phyloP scores from a whole-genome alignment of 2,888 invertebrate genomes.

The Stegophylla sp. region DNA sequence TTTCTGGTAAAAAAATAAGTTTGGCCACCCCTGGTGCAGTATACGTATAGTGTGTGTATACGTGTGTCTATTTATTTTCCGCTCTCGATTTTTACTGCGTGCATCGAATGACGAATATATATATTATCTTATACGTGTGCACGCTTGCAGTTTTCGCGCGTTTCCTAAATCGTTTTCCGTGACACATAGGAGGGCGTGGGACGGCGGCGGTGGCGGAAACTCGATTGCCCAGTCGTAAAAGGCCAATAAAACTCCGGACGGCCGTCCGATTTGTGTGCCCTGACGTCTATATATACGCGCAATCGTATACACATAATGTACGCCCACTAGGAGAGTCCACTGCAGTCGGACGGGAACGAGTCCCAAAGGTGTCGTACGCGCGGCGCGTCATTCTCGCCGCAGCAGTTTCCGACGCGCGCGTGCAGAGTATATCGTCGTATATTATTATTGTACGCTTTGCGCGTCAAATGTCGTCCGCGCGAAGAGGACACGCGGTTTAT shows the following conservation, averaged over 20 bases:
- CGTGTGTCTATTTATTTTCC: too few species aligned
- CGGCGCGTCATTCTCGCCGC: neutral
- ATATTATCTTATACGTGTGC: too few species aligned
- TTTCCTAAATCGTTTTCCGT: too few species aligned
- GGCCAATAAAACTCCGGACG: constrained; percentile 46
- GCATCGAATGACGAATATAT: too few species aligned
- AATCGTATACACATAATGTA: too few species aligned
- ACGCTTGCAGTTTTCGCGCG: too few species aligned
- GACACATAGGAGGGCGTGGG: neutral
- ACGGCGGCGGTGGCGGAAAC: constrained; percentile 5
- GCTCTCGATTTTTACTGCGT: too few species aligned
- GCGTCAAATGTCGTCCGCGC: constrained; percentile 15
- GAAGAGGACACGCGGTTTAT: neutral
- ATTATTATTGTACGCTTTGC: neutral
- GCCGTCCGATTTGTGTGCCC: constrained; percentile 38
- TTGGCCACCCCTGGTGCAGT: too few species aligned
- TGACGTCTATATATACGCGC: neutral
- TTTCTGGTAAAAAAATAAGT: too few species aligned
- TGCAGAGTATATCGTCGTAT: too few species aligned
- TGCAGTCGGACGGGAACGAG: constrained; percentile 25
- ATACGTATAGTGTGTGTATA: too few species aligned
- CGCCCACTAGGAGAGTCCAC: neutral
- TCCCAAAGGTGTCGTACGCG: constrained; percentile 42
- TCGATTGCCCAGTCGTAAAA: constrained; percentile 52
- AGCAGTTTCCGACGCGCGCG: constrained; percentile 2